These are phyloP conservation scores for Campoletis sonorensis DNA, from an alignment of 1,140 invertebrate genomes.

Conservation along the genomic window DNA sequence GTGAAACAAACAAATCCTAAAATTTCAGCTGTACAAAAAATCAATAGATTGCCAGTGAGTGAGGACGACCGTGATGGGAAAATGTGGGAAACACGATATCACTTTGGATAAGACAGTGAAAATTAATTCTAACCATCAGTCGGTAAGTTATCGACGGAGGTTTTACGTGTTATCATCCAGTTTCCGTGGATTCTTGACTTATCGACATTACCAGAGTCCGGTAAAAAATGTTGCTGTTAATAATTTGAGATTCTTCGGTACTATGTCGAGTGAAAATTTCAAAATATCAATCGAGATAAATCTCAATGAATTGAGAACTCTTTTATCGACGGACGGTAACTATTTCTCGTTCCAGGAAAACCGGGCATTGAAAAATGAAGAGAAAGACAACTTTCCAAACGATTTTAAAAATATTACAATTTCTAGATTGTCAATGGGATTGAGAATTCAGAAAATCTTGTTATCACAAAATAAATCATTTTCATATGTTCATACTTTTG, in stretches of 20 bases:
- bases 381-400: no score
- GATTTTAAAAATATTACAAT: no score
- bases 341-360: background rate
- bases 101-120: background rate
- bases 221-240: background rate
- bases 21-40: slow-evolving; percentile 25
- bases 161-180: background rate
- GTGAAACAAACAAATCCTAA: slow-evolving; percentile 12
- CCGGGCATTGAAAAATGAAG: no score
- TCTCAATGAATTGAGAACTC: background rate
- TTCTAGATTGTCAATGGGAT: no score
- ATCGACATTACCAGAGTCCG: background rate
- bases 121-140: background rate
- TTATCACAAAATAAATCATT: no score
- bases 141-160: slow-evolving; percentile 1
- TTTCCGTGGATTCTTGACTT: background rate
- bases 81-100: background rate
- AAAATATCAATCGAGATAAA: background rate
- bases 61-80: background rate
- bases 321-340: background rate
- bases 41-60: slow-evolving; percentile 26
- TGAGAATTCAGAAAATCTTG: no score
- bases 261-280: background rate
- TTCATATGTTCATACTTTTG: no score
- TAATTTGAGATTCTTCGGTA: background rate